Conservation (phyloP, 2,888 invertebrate genomes). For the Acanthosepion pharaonis region DNA sequence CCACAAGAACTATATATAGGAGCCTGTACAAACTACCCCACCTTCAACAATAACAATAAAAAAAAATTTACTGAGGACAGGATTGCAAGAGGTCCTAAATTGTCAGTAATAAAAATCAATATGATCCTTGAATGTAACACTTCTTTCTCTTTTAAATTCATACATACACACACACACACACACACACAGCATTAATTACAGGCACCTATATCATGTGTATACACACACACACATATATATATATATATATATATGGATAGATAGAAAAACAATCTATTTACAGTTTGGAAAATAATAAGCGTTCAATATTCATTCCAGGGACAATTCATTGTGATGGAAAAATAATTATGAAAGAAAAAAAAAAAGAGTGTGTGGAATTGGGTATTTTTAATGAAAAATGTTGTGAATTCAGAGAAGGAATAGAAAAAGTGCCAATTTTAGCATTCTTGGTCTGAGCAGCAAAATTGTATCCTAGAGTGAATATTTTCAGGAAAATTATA, state of each 20-base stretch:
- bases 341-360: background rate
- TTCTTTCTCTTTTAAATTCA: background rate
- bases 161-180: background rate
- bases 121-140: background rate
- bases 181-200: background rate
- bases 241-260: background rate
- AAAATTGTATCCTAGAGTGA: background rate
- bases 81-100: background rate
- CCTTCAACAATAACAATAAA: background rate
- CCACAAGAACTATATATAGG: conserved; percentile 33
- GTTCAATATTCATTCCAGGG: background rate
- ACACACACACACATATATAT: background rate
- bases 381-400: conserved; percentile 20
- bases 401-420: background rate
- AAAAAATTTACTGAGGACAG: background rate
- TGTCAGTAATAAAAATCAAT: conserved; percentile 17
- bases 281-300: conserved; percentile 21
- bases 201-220: background rate
- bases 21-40: background rate
- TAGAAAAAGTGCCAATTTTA: background rate
- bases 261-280: conserved; percentile 6
- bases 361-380: background rate
- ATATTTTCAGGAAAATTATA: conserved; percentile 33
- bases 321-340: conserved; percentile 20
- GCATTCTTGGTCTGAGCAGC: conserved; percentile 15